phyloP scores from a whole-genome alignment of 1,140 invertebrate genomes.

The Drosophila paulistorum region DNA sequence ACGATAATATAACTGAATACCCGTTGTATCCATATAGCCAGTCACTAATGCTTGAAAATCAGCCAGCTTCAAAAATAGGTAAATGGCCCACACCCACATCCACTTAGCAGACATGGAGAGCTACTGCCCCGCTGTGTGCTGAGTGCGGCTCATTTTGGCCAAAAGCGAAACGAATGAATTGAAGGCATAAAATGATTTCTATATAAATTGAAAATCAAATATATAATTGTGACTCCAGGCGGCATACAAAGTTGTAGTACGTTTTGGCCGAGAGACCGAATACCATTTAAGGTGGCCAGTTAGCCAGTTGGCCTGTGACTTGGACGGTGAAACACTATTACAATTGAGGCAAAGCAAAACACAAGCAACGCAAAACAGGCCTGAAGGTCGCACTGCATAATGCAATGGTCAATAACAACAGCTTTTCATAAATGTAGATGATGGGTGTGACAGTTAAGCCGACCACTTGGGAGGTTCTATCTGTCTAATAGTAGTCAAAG shows the following conservation, averaged over 20 bases:
- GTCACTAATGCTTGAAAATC: background rate
- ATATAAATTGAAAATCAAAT: constrained; percentile 59
- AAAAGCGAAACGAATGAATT: constrained; percentile 50
- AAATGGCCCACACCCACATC: constrained; percentile 47
- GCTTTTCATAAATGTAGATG: constrained; percentile 4
- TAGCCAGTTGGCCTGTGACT: constrained; percentile 8
- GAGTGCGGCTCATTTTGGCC: constrained; percentile 9
- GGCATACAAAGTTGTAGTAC: constrained; percentile 27
- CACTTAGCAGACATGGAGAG: constrained; percentile 38
- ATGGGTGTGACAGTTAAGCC: constrained; percentile 1
- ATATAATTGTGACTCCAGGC: constrained; percentile 49
- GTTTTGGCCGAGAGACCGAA: constrained; percentile 19
- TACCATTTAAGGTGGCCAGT: constrained; percentile 32
- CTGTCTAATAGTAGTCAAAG: background rate
- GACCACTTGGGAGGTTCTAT: background rate
- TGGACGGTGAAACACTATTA: background rate
- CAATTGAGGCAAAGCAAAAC: background rate
- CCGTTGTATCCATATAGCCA: background rate
- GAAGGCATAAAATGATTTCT: constrained; percentile 47
- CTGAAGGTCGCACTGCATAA: background rate
- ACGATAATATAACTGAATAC: constrained; percentile 14
- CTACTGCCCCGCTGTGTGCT: constrained; percentile 31
- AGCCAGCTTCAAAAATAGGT: constrained; percentile 26
- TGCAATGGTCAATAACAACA: background rate
- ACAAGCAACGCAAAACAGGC: background rate